Percentiles rank a stretch among this genome's conserved stretches.
These are phyloP conservation scores for Tapirus indicus DNA, from an alignment of 2,797 vertebrate species.

Conservation along the genomic window DNA sequence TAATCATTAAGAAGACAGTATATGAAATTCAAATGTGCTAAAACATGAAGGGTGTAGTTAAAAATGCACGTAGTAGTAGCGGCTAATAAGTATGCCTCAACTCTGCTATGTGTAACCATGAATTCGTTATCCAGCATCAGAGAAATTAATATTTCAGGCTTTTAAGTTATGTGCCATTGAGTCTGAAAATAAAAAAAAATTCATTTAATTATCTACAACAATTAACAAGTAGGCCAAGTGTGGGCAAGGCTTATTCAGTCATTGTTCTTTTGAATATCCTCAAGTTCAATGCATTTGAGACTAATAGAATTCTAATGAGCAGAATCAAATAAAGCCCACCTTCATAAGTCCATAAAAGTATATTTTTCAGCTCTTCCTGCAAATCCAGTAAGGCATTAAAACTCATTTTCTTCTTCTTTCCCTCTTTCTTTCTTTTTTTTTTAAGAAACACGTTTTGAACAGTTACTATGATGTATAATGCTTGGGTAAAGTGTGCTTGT, in stretches of 20 bases:
- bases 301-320: slow-evolving; percentile 40
- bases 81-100: slow-evolving; percentile 46
- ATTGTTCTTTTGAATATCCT: slow-evolving; percentile 47
- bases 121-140: slow-evolving; percentile 38
- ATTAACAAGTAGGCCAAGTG: slow-evolving; percentile 62
- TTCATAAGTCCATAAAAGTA: not conserved
- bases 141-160: slow-evolving; percentile 54
- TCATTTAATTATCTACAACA: slow-evolving; percentile 50
- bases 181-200: slow-evolving; percentile 58
- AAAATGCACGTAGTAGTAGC: not conserved
- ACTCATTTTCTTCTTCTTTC: not conserved
- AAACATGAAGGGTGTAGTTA: slow-evolving; percentile 22
- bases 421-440: not conserved
- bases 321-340: slow-evolving; percentile 56
- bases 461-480: not conserved
- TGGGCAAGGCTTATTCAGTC: slow-evolving; percentile 18
- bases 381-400: not conserved
- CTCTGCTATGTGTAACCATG: not conserved
- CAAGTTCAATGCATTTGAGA: slow-evolving; percentile 15
- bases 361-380: not conserved
- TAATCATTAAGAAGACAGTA: not conserved
- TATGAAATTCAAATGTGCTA: slow-evolving; percentile 14
- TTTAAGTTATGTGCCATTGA: slow-evolving; percentile 20
- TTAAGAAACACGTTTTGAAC: slow-evolving; percentile 40
- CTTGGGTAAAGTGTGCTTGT: not conserved